These are phyloP conservation scores for Ciconia maguari DNA, from an alignment of 2,113 vertebrate species.

Conservation along the genomic window DNA sequence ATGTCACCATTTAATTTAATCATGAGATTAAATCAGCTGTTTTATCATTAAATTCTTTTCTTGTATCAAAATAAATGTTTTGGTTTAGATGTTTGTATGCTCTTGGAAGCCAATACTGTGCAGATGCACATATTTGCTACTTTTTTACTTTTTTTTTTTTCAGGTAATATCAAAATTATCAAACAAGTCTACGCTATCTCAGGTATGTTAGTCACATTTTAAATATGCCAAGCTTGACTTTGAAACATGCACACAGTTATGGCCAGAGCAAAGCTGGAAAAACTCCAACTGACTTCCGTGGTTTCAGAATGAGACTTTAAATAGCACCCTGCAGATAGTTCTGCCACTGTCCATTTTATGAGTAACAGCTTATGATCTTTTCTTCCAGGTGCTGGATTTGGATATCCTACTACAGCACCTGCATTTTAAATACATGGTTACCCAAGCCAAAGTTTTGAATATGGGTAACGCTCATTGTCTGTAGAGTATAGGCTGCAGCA, in stretches of 20 bases:
- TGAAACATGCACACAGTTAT: not conserved
- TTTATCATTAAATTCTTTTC: not conserved
- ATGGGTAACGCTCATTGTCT: rapidly evolving
- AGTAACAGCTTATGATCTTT: not conserved
- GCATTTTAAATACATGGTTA: not conserved
- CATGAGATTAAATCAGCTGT: not conserved
- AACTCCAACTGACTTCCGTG: not conserved
- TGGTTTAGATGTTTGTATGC: not conserved
- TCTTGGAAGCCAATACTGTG: not conserved
- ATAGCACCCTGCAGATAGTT: not conserved
- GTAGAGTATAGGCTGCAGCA: not conserved
- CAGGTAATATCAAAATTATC: slow-evolving; percentile 86
- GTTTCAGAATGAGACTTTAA: not conserved
- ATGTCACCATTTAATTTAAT: not conserved
- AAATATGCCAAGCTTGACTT: not conserved
- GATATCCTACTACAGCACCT: not conserved
- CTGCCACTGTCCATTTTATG: not conserved
- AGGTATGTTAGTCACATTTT: slow-evolving; percentile 74
- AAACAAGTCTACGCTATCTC: slow-evolving; percentile 78
- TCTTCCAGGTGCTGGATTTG: not conserved
- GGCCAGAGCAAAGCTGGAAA: not conserved
- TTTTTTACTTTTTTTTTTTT: slow-evolving; percentile 55
- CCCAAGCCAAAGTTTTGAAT: not conserved
- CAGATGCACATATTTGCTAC: slow-evolving; percentile 5
- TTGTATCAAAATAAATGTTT: not conserved